These are phyloP conservation scores for Darevskia mixta DNA, from an alignment of 2,797 vertebrate species.

Conservation along the genomic window DNA sequence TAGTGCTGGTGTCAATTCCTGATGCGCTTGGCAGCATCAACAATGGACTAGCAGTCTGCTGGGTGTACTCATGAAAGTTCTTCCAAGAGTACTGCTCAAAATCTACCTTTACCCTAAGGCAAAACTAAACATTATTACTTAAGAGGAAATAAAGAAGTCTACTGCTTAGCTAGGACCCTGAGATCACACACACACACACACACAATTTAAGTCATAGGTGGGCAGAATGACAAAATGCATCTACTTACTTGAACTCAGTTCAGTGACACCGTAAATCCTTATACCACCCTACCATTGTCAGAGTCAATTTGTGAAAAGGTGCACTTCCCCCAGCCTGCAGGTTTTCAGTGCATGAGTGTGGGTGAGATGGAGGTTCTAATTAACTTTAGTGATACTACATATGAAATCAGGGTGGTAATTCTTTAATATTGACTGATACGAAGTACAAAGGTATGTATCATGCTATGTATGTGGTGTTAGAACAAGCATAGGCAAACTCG, in stretches of 20 bases:
- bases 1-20: not conserved
- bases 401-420: not conserved
- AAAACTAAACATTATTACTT: not conserved
- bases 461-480: too few relatives aligned
- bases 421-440: not conserved
- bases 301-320: not conserved
- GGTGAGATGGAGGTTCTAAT: not conserved
- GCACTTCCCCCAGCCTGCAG: too few relatives aligned
- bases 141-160: not conserved
- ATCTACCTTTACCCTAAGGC: not conserved
- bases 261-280: not conserved
- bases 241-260: not conserved
- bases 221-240: not conserved
- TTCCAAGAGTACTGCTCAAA: not conserved
- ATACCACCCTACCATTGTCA: not conserved
- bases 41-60: not conserved
- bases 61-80: not conserved
- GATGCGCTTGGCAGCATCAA: not conserved
- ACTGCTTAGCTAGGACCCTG: not conserved
- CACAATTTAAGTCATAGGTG: not conserved
- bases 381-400: not conserved
- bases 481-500: too few relatives aligned
- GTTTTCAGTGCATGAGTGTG: not conserved
- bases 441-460: not conserved
- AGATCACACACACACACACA: too few relatives aligned